These are phyloP conservation scores for Chaunax sp. DNA, from an alignment of 2,797 vertebrate genomes.

Conservation along the genomic window DNA sequence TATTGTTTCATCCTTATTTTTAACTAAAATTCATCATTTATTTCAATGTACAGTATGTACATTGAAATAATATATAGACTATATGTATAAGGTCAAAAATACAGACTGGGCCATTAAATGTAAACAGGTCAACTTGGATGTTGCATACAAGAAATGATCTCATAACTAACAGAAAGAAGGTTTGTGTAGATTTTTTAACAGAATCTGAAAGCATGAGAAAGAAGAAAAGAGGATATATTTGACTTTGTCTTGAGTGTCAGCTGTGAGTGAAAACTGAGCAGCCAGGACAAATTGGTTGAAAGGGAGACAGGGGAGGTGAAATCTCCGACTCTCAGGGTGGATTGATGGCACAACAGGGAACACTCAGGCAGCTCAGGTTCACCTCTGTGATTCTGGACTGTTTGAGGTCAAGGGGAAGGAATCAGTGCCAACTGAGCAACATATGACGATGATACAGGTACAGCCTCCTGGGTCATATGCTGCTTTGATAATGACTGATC, in stretches of 20 bases:
- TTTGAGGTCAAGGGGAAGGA: constrained; percentile 4
- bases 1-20: not conserved
- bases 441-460: constrained; percentile 22
- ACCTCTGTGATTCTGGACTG: constrained; percentile 31
- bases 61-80: too few species aligned
- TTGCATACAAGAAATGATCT: not conserved
- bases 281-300: constrained; percentile 56
- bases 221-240: constrained; percentile 3
- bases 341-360: constrained; percentile 65
- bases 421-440: not conserved
- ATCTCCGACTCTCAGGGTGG: constrained; percentile 38
- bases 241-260: constrained; percentile 33
- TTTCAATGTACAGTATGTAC: too few species aligned
- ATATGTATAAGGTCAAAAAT: too few species aligned
- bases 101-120: too few species aligned
- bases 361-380: constrained; percentile 50
- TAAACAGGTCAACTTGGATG: too few species aligned
- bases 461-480: constrained; percentile 4
- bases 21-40: too few species aligned
- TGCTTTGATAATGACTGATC: constrained; percentile 35
- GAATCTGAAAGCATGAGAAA: constrained; percentile 10
- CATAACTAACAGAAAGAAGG: not conserved
- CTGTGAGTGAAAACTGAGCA: constrained; percentile 56
- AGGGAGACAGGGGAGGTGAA: constrained; percentile 32
- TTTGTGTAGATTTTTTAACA: constrained; percentile 10